A percentile compares a stretch with the other conserved stretches of the same genome.
Evolutionary conservation across 2,797 vertebrate species (phyloP).

Genomic region (Bovichtus variegatus): DNA sequence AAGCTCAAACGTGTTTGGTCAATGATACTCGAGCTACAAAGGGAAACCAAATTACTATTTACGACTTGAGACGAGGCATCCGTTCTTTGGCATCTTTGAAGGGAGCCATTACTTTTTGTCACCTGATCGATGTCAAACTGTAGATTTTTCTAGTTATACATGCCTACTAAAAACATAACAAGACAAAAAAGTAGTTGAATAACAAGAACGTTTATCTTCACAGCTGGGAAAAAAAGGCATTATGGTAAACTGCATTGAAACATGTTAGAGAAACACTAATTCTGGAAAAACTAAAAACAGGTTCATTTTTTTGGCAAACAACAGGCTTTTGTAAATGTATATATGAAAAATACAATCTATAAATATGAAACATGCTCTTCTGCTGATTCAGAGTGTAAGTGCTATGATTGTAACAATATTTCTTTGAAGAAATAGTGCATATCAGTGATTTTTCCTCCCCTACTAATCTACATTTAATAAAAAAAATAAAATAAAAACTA

Average conservation of each 20-base stretch:
- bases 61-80: background rate
- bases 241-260: constrained; percentile 39
- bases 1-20: no score
- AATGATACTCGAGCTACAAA: no score
- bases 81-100: no score
- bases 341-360: constrained; percentile 45
- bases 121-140: background rate
- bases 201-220: constrained; percentile 57
- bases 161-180: background rate
- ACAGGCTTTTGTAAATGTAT: constrained; percentile 10
- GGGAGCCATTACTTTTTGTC: no score
- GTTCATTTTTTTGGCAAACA: constrained; percentile 33
- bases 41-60: no score
- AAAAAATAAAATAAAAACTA: constrained; percentile 17
- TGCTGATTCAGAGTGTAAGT: constrained; percentile 38
- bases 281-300: constrained; percentile 14
- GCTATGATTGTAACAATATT: constrained; percentile 30
- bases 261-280: constrained; percentile 26
- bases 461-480: constrained; percentile 5
- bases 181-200: constrained; percentile 9
- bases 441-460: constrained; percentile 37
- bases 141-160: background rate
- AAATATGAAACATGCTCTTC: constrained; percentile 44
- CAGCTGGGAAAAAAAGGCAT: constrained; percentile 39
- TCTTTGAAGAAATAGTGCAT: constrained; percentile 28